Evolutionary conservation across 2,888 invertebrate genomes (phyloP), one percentile per base, ranked within the genome.

Genomic region (Choreutis nemorana): DNA sequence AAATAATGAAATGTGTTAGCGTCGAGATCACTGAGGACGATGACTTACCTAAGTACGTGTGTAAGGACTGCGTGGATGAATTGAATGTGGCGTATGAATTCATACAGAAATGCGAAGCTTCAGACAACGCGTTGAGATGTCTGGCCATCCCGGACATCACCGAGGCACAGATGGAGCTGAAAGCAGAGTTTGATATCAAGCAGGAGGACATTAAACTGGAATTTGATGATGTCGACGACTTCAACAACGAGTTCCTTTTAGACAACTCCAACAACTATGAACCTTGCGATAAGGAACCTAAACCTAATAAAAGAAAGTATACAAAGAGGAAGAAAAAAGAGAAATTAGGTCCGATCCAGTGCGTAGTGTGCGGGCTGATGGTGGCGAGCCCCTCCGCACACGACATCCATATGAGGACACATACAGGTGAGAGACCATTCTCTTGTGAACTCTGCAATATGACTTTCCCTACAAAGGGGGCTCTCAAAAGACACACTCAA

Each of bases 401-500:
- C 42, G 60, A 64, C 18, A 55, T 47, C 2, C 78, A 78, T 32
- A 60, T 70, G 57, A 47, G 75, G 2, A 65, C 61, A 0, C 78
- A 78, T 32, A 73, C 77, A 0, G 73, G 72, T 0, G 77, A 78
- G 23, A 70, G 62, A 36, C 78, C 78, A 1, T 78, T 55, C 28
- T 30, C 37, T 0, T 78, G 78, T 35, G 39, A 49, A 1, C 33
- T 41, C 1, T 78, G 78, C 34, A 50, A 54, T 1, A 41, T 52
- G 2, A 44, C 46, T n/a, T 78, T 62, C 28, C 47, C 55, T 8
- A 48, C 64, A 0, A 71, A 70, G 35, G 71, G 72, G 1, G 52
- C 64, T 3, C 39, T 77, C 2, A 61, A 64, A 26, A 50, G 71
- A 14, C 78, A 78, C 35, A 46, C 51, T 10, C 50, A 55, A 35